phyloP scores from a whole-genome alignment of 2,113 vertebrate species.

The Siphamia tubifer region DNA sequence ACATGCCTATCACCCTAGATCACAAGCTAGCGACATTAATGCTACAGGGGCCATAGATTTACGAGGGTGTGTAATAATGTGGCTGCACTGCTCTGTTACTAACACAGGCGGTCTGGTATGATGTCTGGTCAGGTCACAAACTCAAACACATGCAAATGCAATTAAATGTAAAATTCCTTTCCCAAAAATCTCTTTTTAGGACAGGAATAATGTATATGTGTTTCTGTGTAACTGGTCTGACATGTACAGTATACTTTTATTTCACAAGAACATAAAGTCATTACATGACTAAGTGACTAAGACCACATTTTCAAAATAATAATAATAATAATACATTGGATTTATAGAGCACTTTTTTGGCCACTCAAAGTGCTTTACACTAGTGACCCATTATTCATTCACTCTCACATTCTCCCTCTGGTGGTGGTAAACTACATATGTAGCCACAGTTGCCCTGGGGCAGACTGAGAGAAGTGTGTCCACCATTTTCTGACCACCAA shows the following conservation, averaged over 20 bases:
- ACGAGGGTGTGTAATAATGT: constrained; percentile 64
- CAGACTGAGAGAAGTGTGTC: too few relatives aligned
- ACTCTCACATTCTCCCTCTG: too few relatives aligned
- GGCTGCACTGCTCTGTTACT: constrained; percentile 28
- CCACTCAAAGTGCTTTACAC: too few relatives aligned
- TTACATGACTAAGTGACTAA: constrained; percentile 43
- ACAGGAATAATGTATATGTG: constrained; percentile 12
- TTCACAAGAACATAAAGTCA: constrained; percentile 26
- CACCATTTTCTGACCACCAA: too few relatives aligned
- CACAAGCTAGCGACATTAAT: constrained; percentile 66
- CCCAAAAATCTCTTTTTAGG: constrained; percentile 24
- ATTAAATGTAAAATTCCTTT: constrained; percentile 56
- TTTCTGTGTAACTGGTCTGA: background rate
- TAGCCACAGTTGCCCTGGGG: too few relatives aligned
- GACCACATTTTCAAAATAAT: too few relatives aligned
- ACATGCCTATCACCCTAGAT: constrained; percentile 75
- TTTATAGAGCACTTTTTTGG: too few relatives aligned
- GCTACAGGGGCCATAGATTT: constrained; percentile 67
- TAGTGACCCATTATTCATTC: too few relatives aligned
- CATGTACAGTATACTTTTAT: constrained; percentile 26
- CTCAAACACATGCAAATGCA: constrained; percentile 38
- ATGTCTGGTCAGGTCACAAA: constrained; percentile 37
- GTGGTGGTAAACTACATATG: too few relatives aligned
- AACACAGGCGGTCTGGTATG: constrained; percentile 25
- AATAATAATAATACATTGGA: too few relatives aligned